Evolutionary conservation across 2,888 invertebrate species (phyloP).

Genomic region (Hypolimnas misippus): DNA sequence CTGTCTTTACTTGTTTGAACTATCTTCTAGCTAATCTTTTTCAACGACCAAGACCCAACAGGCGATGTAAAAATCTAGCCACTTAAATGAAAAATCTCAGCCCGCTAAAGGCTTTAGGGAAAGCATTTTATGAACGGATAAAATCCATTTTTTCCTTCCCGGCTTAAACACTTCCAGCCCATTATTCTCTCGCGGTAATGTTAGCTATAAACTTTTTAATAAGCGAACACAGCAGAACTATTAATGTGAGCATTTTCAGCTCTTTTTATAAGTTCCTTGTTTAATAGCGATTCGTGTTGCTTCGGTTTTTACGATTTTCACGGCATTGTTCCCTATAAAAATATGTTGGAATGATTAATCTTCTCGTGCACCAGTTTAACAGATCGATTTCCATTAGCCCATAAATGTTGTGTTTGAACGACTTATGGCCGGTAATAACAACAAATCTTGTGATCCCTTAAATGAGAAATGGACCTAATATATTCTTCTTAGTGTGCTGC

Average conservation of each 20-base stretch:
- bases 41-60: conserved; percentile 23
- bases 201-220: conserved; percentile 48
- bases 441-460: conserved; percentile 34
- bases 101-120: conserved; percentile 16
- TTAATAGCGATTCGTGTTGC: conserved; percentile 14
- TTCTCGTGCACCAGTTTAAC: neutral
- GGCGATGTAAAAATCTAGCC: conserved; percentile 10
- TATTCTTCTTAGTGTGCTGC: conserved; percentile 10
- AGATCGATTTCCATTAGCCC: neutral
- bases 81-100: conserved; percentile 18
- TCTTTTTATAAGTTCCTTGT: conserved; percentile 27
- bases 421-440: conserved; percentile 27
- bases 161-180: conserved; percentile 36
- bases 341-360: conserved; percentile 9
- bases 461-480: conserved; percentile 28
- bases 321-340: conserved; percentile 5
- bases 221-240: conserved; percentile 46
- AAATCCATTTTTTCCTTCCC: conserved; percentile 35
- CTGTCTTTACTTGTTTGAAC: conserved; percentile 19
- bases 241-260: conserved; percentile 41
- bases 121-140: conserved; percentile 22
- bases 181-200: conserved; percentile 38
- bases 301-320: conserved; percentile 3
- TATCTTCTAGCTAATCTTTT: conserved; percentile 21
- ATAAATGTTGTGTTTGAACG: conserved; percentile 12